These are phyloP conservation scores for Engystomops pustulosus DNA, from an alignment of 2,113 vertebrate species.

Conservation along the genomic window DNA sequence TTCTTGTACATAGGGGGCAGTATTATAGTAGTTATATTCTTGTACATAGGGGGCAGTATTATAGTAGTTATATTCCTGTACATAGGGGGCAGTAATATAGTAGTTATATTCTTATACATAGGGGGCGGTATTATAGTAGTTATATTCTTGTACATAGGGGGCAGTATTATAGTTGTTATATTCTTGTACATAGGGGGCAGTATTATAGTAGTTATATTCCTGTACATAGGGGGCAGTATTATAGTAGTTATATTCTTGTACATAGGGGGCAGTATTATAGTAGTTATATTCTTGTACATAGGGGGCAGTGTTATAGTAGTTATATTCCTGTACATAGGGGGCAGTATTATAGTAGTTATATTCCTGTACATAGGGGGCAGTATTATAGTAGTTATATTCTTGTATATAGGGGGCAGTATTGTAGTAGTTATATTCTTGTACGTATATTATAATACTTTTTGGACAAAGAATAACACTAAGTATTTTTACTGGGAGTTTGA, in stretches of 20 bases:
- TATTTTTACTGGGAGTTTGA: too few relatives aligned
- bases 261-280: neutral
- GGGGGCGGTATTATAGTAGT: too few relatives aligned
- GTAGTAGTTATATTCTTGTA: neutral
- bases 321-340: neutral
- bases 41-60: neutral
- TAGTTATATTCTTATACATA: conserved; percentile 5
- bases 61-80: neutral
- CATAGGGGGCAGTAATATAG: neutral
- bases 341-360: conserved; percentile 3
- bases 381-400: conserved; percentile 14
- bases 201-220: conserved; percentile 24
- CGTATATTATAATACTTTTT: too few relatives aligned
- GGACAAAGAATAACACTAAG: too few relatives aligned
- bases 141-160: too few relatives aligned
- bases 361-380: neutral
- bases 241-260: neutral
- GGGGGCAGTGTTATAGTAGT: neutral
- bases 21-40: conserved; percentile 3
- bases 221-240: neutral
- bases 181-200: neutral
- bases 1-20: neutral
- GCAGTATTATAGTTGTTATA: too few relatives aligned
- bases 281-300: neutral
- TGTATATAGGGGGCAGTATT: neutral